These are phyloP conservation scores for Aromia moschata DNA, from an alignment of 2,888 invertebrate species.

Conservation along the genomic window DNA sequence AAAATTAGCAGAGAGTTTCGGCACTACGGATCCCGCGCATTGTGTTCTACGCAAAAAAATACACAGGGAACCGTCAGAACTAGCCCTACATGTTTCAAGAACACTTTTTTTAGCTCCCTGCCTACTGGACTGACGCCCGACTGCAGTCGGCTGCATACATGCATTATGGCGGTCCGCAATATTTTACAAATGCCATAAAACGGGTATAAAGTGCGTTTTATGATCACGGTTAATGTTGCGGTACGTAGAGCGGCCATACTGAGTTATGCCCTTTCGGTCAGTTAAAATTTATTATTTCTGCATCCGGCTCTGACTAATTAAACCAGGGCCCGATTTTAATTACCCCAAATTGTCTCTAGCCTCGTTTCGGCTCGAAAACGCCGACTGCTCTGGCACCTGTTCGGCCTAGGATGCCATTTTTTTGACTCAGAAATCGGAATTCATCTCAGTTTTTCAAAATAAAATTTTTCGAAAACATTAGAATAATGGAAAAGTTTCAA, in stretches of 20 bases:
- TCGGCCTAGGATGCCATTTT: too few species aligned
- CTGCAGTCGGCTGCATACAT: slow-evolving; percentile 59
- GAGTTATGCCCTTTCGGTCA: slow-evolving; percentile 62
- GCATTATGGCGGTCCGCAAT: slow-evolving; percentile 63
- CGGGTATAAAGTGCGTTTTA: slow-evolving; percentile 64
- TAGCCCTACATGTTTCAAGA: too few species aligned
- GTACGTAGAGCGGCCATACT: slow-evolving; percentile 61
- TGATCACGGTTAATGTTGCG: slow-evolving; percentile 63
- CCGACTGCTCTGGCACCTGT: too few species aligned
- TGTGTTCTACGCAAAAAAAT: too few species aligned
- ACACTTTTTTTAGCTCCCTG: too few species aligned
- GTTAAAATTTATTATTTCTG: slow-evolving; percentile 65
- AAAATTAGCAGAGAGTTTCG: too few species aligned
- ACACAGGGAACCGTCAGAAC: too few species aligned
- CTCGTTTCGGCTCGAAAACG: not conserved
- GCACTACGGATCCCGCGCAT: too few species aligned
- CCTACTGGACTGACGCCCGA: too few species aligned
- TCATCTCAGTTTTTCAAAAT: not conserved
- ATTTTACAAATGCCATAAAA: slow-evolving; percentile 65
- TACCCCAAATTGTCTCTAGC: slow-evolving; percentile 14
- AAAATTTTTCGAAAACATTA: not conserved
- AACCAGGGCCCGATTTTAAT: slow-evolving; percentile 22
- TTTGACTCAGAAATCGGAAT: too few species aligned
- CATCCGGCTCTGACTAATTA: slow-evolving; percentile 57
- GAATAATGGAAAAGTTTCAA: too few species aligned